These are phyloP conservation scores for Tribolium freemani DNA, from an alignment of 2,888 invertebrate species.

Conservation along the genomic window DNA sequence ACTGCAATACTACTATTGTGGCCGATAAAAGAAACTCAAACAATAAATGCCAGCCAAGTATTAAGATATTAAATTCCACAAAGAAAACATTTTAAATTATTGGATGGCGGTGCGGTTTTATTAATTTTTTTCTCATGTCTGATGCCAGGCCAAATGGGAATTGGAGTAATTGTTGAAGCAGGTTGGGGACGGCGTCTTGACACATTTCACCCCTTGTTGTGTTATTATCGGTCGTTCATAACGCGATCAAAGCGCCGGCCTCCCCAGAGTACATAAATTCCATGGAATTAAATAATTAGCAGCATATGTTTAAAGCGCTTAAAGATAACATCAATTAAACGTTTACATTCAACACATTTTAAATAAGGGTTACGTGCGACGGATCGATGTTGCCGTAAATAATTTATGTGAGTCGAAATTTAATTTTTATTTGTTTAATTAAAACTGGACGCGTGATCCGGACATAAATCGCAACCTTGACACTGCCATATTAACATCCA, in stretches of 20 bases:
- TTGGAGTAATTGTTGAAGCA: background rate
- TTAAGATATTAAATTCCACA: conserved; percentile 40
- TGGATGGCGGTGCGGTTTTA: conserved; percentile 20
- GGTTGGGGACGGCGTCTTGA: background rate
- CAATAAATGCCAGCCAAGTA: conserved; percentile 42
- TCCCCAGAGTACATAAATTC: conserved; percentile 18
- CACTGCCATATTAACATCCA: background rate
- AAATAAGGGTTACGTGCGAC: conserved; percentile 21
- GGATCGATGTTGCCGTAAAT: conserved; percentile 23
- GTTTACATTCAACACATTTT: conserved; percentile 32
- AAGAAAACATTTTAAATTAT: conserved; percentile 33
- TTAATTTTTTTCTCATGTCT: conserved; percentile 13
- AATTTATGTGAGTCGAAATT: conserved; percentile 26
- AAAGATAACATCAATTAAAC: conserved; percentile 37
- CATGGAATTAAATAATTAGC: conserved; percentile 32
- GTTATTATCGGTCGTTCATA: background rate
- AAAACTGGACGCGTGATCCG: conserved; percentile 19
- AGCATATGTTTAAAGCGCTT: conserved; percentile 7
- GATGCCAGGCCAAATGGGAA: background rate
- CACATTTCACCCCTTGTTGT: conserved; percentile 3
- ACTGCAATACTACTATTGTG: conserved; percentile 37
- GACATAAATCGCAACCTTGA: conserved; percentile 20
- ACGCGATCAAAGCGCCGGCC: background rate
- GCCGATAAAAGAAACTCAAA: conserved; percentile 38
- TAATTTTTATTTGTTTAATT: conserved; percentile 34